These are phyloP conservation scores for Lasius platythorax DNA, from an alignment of 2,888 invertebrate genomes.

Conservation along the genomic window DNA sequence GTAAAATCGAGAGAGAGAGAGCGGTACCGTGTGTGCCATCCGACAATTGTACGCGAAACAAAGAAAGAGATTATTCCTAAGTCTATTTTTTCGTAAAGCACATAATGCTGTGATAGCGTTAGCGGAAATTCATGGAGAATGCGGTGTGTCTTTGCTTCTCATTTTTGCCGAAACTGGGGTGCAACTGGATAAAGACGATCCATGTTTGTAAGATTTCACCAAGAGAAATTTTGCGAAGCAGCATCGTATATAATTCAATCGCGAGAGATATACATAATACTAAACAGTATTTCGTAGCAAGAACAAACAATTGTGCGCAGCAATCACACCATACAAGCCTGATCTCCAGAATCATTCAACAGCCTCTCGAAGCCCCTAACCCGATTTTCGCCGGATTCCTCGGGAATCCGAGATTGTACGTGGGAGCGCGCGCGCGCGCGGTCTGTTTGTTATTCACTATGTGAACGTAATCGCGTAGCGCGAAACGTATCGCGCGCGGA, in stretches of 20 bases:
- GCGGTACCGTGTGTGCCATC: not conserved
- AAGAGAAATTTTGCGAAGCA: constrained; percentile 3
- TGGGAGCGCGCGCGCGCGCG: not conserved
- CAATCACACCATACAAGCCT: not conserved
- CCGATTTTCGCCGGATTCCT: constrained; percentile 28
- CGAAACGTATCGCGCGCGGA: not conserved
- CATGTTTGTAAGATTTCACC: not conserved
- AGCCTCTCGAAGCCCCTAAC: constrained; percentile 31
- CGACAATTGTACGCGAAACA: not conserved
- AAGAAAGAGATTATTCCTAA: not conserved
- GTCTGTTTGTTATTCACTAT: not conserved
- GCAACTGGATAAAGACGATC: not conserved
- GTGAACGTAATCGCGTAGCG: not conserved
- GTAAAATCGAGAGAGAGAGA: not conserved
- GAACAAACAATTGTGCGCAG: constrained; percentile 5
- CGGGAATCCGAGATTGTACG: constrained; percentile 25
- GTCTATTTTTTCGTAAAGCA: constrained; percentile 12
- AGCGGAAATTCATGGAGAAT: not conserved
- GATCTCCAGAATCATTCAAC: constrained; percentile 40
- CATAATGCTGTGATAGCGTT: constrained; percentile 34
- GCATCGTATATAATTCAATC: constrained; percentile 13
- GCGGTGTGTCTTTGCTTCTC: not conserved
- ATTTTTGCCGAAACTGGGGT: not conserved
- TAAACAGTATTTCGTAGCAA: constrained; percentile 16
- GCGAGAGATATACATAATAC: not conserved